Evolutionary conservation across 2,888 invertebrate genomes (phyloP).

Genomic region (Drosophila prolongata): DNA sequence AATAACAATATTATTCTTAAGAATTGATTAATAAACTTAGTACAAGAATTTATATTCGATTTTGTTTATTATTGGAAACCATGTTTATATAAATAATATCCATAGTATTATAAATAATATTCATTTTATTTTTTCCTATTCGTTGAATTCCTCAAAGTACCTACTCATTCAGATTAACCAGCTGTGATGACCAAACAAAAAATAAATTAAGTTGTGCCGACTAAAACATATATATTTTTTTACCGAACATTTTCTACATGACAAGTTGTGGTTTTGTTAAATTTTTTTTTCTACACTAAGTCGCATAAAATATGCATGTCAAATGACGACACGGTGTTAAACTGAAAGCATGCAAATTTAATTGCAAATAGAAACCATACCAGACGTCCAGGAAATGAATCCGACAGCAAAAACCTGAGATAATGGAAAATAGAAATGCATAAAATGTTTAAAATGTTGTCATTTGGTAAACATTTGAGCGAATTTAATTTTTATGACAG

Average conservation of each 20-base stretch:
- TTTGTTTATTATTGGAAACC: too few species aligned
- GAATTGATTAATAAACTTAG: too few species aligned
- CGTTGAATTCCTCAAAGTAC: not conserved
- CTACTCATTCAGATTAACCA: not conserved
- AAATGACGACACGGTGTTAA: conserved; percentile 1
- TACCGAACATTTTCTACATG: not conserved
- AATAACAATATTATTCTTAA: too few species aligned
- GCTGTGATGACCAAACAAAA: conserved; percentile 1
- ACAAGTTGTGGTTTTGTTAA: conserved; percentile 1
- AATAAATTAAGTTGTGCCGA: not conserved
- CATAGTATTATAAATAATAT: too few species aligned
- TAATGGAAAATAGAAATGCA: not conserved
- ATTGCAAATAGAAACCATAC: conserved; percentile 3
- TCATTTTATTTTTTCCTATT: too few species aligned
- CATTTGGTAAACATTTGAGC: not conserved
- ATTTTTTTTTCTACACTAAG: conserved; percentile 8
- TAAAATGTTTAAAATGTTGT: conserved; percentile 6
- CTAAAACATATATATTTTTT: not conserved
- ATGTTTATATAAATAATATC: too few species aligned
- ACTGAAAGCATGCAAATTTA: conserved; percentile 3
- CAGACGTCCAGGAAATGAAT: conserved; percentile 9
- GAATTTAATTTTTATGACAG: conserved; percentile 3
- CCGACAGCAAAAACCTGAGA: conserved; percentile 3
- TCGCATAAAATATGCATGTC: conserved; percentile 15
- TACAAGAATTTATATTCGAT: too few species aligned